Evolutionary conservation across 2,888 invertebrate species (phyloP).

Genomic region (Tolmerus cingulatus): DNA sequence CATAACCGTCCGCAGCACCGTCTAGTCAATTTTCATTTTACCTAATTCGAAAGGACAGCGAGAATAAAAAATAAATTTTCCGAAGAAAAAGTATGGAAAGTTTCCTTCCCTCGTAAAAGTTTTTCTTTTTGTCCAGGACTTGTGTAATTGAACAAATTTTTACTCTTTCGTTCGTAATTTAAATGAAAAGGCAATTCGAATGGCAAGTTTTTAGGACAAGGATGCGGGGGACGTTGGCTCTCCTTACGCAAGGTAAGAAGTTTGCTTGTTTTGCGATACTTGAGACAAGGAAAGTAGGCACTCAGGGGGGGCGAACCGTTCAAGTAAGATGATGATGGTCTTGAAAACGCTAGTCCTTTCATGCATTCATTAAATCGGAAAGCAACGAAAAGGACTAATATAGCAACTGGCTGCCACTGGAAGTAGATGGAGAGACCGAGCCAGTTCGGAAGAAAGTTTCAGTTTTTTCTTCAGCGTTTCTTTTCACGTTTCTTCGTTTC

Average conservation of each 20-base stretch:
- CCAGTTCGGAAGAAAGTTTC: background rate
- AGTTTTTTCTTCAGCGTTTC: background rate
- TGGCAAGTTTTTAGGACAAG: background rate
- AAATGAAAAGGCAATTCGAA: constrained; percentile 25
- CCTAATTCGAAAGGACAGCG: background rate
- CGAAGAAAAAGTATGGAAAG: background rate
- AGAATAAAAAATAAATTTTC: background rate
- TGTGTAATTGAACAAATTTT: constrained; percentile 27
- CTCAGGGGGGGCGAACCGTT: background rate
- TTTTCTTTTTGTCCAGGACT: background rate
- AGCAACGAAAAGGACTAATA: constrained; percentile 7
- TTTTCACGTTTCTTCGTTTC: background rate
- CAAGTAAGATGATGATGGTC: background rate
- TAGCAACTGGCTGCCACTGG: background rate
- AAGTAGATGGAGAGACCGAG: background rate
- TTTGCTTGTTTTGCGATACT: constrained; percentile 23
- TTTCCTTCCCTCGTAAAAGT: background rate
- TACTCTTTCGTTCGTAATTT: constrained; percentile 21
- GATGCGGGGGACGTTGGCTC: background rate
- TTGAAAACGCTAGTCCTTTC: background rate
- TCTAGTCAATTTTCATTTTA: constrained; percentile 12
- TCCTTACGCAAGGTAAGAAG: background rate
- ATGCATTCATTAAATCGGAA: constrained; percentile 5
- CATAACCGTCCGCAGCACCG: background rate
- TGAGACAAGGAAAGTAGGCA: constrained; percentile 8